These are phyloP conservation scores for Musca vetustissima DNA, from an alignment of 1,140 invertebrate genomes.

Conservation along the genomic window DNA sequence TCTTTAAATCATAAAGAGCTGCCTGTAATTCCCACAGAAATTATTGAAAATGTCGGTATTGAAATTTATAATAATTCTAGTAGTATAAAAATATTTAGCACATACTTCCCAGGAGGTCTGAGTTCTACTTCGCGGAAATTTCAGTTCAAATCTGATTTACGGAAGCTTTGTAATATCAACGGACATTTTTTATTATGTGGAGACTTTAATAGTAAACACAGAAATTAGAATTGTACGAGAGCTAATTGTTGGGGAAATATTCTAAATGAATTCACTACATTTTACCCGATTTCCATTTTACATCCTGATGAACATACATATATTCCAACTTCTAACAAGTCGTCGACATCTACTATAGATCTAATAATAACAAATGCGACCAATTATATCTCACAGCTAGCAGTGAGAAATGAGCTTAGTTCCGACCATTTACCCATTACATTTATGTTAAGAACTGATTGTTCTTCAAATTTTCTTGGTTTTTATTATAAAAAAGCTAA, in stretches of 20 bases:
- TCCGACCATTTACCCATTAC: not conserved
- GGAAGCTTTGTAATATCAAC: too few species aligned
- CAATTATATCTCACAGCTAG: not conserved
- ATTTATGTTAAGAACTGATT: not conserved
- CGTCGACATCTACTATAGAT: not conserved
- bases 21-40: not conserved
- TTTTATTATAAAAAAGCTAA: not conserved
- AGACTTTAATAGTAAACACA: too few species aligned
- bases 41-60: not conserved
- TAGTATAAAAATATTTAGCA: not conserved
- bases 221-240: too few species aligned
- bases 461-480: not conserved
- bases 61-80: not conserved
- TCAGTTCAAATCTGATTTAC: too few species aligned
- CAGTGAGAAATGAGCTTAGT: not conserved
- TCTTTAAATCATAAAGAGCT: not conserved
- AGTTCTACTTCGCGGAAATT: not conserved
- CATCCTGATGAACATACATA: not conserved
- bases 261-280: not conserved
- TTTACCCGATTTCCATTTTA: not conserved
- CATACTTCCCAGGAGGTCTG: not conserved
- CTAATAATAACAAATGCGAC: not conserved
- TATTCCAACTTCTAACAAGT: not conserved
- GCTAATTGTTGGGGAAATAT: not conserved
- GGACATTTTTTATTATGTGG: too few species aligned